Evolutionary conservation across 1,140 invertebrate genomes (phyloP).

Genomic region (Calliopsis andreniformis): DNA sequence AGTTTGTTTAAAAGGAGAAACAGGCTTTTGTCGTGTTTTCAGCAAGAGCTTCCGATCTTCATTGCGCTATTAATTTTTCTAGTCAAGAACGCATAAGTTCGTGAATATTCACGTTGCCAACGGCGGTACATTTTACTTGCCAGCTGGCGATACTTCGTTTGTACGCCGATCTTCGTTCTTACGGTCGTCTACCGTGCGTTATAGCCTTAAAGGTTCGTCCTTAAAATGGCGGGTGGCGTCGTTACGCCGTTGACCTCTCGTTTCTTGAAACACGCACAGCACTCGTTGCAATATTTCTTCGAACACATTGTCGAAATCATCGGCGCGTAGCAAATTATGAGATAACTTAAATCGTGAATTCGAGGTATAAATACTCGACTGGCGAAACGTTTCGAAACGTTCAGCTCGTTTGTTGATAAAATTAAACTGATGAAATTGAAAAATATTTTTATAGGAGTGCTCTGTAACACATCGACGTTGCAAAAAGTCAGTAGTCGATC

Average conservation of each 20-base stretch:
- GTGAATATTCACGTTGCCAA: constrained; percentile 44
- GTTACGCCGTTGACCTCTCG: constrained; percentile 48
- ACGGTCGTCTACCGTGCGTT: constrained; percentile 41
- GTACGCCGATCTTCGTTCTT: constrained; percentile 24
- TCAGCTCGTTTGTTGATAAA: too few relatives aligned
- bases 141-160: constrained; percentile 49
- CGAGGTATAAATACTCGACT: too few relatives aligned
- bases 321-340: too few relatives aligned
- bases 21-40: constrained; percentile 7
- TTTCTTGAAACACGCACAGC: constrained; percentile 11
- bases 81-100: constrained; percentile 30
- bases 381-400: too few relatives aligned
- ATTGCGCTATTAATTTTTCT: constrained; percentile 54
- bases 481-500: too few relatives aligned
- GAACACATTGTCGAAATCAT: not conserved
- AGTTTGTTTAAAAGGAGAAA: not conserved
- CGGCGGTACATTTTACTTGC: constrained; percentile 48
- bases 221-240: constrained; percentile 57
- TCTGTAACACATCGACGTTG: too few relatives aligned
- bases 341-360: too few relatives aligned
- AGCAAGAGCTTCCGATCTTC: not conserved
- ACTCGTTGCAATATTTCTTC: not conserved
- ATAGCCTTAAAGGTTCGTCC: constrained; percentile 47
- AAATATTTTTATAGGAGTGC: too few relatives aligned
- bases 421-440: too few relatives aligned